phyloP scores from a whole-genome alignment of 1,140 invertebrate genomes.

The Melanaphis sacchari region DNA sequence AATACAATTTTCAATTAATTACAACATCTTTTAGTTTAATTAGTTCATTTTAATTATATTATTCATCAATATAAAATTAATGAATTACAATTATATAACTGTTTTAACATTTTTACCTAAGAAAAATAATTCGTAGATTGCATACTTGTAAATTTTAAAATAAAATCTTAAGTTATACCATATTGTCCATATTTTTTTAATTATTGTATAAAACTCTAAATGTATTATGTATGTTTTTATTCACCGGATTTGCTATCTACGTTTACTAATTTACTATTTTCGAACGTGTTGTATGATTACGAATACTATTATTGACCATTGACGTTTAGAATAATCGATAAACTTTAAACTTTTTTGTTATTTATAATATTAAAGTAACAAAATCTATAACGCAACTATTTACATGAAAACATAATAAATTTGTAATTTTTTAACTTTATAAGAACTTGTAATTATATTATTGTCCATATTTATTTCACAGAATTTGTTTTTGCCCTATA shows the following conservation, averaged over 20 bases:
- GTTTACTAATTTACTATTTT: too few relatives aligned
- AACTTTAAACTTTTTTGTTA: neutral
- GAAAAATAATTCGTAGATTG: neutral
- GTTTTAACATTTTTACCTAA: neutral
- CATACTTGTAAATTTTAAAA: neutral
- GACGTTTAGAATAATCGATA: neutral
- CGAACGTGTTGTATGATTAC: neutral
- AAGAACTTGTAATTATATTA: neutral
- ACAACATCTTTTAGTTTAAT: too few relatives aligned
- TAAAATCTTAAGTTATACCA: neutral
- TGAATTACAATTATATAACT: neutral
- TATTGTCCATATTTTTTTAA: too few relatives aligned
- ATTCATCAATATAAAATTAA: neutral
- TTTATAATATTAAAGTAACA: neutral
- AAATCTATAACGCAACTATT: neutral
- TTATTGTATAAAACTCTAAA: neutral
- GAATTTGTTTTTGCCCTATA: neutral
- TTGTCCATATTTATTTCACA: neutral
- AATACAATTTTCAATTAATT: neutral
- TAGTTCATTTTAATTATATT: too few relatives aligned
- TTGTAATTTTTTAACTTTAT: neutral
- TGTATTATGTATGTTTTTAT: neutral
- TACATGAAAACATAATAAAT: neutral
- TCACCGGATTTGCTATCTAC: neutral
- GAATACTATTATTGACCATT: neutral